phyloP scores from a whole-genome alignment of 2,797 vertebrate genomes.

The Pantherophis alleghaniensis region DNA sequence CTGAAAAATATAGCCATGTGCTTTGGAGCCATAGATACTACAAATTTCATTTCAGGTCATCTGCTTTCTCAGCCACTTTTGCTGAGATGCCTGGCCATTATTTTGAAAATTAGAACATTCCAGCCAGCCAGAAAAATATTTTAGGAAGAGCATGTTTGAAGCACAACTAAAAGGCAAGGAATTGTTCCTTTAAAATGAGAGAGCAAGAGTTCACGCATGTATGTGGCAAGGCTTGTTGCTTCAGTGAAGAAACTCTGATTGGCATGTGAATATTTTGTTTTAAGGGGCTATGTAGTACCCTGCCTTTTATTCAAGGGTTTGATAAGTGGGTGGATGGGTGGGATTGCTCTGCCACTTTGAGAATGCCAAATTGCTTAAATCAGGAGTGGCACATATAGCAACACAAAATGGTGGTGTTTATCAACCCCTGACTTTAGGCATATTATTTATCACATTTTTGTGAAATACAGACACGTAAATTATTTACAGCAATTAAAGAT shows the following conservation, averaged over 20 bases:
- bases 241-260: neutral
- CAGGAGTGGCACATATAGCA: neutral
- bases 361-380: neutral
- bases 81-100: neutral
- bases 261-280: neutral
- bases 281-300: neutral
- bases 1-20: neutral
- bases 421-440: neutral
- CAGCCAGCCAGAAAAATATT: neutral
- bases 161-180: neutral
- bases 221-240: neutral
- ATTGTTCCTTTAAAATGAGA: neutral
- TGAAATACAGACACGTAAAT: neutral
- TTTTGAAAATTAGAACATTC: neutral
- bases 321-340: neutral
- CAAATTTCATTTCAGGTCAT: slow-evolving; percentile 8
- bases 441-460: neutral
- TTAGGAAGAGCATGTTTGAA: neutral
- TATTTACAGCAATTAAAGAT: neutral
- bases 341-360: neutral
- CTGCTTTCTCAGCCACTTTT: slow-evolving; percentile 15
- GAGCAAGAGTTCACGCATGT: neutral
- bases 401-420: neutral
- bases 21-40: neutral
- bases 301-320: neutral